A percentile compares a stretch with the other conserved stretches of the same genome.
Conservation (phyloP, 2,797 vertebrate genomes). For the Hypotaenidia okinawae region DNA sequence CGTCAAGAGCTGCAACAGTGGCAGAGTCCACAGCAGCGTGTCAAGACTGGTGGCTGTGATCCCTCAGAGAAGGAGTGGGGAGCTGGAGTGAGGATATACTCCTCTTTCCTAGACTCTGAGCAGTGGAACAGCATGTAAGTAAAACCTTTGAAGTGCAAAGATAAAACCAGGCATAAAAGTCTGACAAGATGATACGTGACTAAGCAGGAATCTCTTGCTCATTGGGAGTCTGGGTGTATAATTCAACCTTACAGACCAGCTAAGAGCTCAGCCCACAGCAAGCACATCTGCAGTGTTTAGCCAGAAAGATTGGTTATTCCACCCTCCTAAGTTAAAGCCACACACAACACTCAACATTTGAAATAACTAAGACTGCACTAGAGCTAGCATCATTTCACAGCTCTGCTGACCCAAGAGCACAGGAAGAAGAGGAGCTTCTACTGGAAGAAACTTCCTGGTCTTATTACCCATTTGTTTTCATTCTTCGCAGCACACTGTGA, state of each 20-base stretch:
- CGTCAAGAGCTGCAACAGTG: not conserved
- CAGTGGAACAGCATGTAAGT: not conserved
- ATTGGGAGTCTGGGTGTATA: not conserved
- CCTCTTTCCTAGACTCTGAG: not conserved
- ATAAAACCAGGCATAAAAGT: not conserved
- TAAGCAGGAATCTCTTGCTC: not conserved
- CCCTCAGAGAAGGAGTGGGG: not conserved
- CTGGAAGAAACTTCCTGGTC: not conserved
- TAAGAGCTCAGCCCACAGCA: not conserved
- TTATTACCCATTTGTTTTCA: not conserved
- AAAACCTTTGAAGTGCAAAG: not conserved
- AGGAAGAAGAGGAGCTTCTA: not conserved
- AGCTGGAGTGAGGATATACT: not conserved
- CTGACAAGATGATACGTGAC: not conserved
- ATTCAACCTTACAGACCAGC: not conserved
- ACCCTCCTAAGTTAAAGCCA: not conserved
- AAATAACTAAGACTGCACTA: not conserved
- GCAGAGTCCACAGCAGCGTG: not conserved
- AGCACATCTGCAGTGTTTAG: not conserved
- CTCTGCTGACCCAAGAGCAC: not conserved
- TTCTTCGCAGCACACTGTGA: not conserved
- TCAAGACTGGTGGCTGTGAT: not conserved
- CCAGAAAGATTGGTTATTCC: not conserved
- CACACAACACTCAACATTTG: not conserved
- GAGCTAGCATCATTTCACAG: not conserved